Conservation (phyloP, 2,797 vertebrate genomes). For the Anguilla pacifica region DNA sequence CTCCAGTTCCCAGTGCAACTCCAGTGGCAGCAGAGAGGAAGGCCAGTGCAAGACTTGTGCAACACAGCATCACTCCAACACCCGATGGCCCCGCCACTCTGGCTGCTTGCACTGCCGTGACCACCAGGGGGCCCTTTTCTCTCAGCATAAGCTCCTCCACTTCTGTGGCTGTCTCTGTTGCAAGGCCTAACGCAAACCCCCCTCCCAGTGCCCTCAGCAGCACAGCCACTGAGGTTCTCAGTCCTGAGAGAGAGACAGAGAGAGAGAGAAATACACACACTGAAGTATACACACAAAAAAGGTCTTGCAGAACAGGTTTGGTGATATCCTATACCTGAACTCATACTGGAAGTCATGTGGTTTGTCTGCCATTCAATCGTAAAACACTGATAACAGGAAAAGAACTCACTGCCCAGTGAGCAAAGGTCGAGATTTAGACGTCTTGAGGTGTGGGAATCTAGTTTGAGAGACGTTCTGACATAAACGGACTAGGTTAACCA, state of each 20-base stretch:
- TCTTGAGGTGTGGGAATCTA: neutral
- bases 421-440: neutral
- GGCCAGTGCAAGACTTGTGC: neutral
- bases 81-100: neutral
- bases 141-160: neutral
- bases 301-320: neutral
- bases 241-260: neutral
- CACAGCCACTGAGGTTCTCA: neutral
- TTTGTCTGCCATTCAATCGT: neutral
- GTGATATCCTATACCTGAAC: neutral
- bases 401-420: neutral
- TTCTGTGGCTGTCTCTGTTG: neutral
- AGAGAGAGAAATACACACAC: neutral
- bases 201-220: neutral
- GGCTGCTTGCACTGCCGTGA: neutral
- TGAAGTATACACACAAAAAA: neutral
- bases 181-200: neutral
- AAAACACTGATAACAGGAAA: neutral
- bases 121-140: neutral
- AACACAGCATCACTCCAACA: neutral
- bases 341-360: neutral
- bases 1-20: neutral
- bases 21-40: neutral
- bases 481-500: neutral
- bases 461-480: neutral